These are phyloP conservation scores for Bombus ignitus DNA, from an alignment of 1,140 invertebrate genomes.

Conservation along the genomic window DNA sequence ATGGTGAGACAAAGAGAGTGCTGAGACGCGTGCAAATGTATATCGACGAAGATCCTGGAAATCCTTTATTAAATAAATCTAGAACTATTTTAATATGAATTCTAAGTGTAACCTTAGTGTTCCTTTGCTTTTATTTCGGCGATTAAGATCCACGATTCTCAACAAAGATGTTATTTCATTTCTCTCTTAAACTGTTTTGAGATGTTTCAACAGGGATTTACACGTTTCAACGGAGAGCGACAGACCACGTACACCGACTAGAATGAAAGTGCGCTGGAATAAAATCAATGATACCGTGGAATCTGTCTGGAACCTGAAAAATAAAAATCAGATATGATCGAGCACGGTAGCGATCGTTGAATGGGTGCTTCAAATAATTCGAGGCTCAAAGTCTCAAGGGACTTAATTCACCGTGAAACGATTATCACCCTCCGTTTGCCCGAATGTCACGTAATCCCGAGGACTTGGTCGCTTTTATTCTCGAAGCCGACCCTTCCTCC, in stretches of 20 bases:
- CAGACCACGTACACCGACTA: too few species aligned
- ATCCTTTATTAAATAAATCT: too few species aligned
- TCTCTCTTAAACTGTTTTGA: too few species aligned
- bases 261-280: background rate
- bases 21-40: too few species aligned
- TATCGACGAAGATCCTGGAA: too few species aligned
- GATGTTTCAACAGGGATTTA: too few species aligned
- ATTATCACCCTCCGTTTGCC: conserved; percentile 22
- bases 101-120: too few species aligned
- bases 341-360: background rate
- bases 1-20: too few species aligned
- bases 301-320: background rate
- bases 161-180: too few species aligned
- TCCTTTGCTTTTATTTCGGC: too few species aligned
- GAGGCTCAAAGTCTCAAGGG: conserved; percentile 11
- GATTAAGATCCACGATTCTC: too few species aligned
- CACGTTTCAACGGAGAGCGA: background rate
- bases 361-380: conserved; percentile 11
- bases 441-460: conserved; percentile 46
- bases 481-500: background rate
- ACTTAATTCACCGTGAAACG: conserved; percentile 17
- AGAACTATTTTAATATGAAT: too few species aligned
- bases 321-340: background rate
- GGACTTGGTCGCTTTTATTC: conserved; percentile 47
- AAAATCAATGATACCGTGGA: background rate